phyloP scores from a whole-genome alignment of 1,140 invertebrate genomes.

The Drosophila saltans region DNA sequence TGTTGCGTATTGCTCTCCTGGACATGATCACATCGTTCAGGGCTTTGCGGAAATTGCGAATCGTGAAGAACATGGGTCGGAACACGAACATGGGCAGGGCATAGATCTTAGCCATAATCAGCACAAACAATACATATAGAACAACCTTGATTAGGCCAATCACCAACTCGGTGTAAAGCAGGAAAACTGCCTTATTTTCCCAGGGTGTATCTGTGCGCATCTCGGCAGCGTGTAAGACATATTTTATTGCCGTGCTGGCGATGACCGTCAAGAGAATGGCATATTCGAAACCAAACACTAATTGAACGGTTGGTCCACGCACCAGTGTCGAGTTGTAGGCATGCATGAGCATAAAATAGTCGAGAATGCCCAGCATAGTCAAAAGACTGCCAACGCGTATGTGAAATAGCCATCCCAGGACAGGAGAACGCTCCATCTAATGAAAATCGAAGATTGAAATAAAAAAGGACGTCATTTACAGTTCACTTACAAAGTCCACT shows the following conservation, averaged over 20 bases:
- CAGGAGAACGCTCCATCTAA: slow-evolving; percentile 99
- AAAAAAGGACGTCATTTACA: not conserved
- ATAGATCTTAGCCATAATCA: slow-evolving; percentile 98
- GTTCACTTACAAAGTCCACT: slow-evolving; percentile 97
- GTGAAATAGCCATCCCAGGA: slow-evolving; percentile 98
- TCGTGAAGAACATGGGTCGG: slow-evolving; percentile 99
- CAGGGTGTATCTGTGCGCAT: slow-evolving; percentile 98
- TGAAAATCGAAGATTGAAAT: not conserved
- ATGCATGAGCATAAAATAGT: slow-evolving; percentile 95
- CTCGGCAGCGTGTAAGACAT: slow-evolving; percentile 96
- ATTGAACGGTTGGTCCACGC: slow-evolving; percentile 97
- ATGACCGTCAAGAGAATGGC: slow-evolving; percentile 98
- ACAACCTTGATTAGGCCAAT: slow-evolving; percentile 96
- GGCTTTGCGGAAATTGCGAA: slow-evolving; percentile 98
- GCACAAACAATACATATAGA: slow-evolving; percentile 96
- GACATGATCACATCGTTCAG: slow-evolving; percentile 99
- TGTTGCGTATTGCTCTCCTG: slow-evolving; percentile 97
- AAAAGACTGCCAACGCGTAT: slow-evolving; percentile 94
- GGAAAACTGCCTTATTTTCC: slow-evolving; percentile 99
- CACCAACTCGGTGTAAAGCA: slow-evolving; percentile 97
- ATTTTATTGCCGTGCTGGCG: slow-evolving; percentile 97
- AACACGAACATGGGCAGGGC: slow-evolving; percentile 99
- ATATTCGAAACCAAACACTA: slow-evolving; percentile 99
- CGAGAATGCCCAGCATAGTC: slow-evolving; percentile 90
- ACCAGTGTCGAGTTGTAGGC: slow-evolving; percentile 97